phyloP scores from a whole-genome alignment of 1,140 invertebrate species.

The Leucophenga varia region DNA sequence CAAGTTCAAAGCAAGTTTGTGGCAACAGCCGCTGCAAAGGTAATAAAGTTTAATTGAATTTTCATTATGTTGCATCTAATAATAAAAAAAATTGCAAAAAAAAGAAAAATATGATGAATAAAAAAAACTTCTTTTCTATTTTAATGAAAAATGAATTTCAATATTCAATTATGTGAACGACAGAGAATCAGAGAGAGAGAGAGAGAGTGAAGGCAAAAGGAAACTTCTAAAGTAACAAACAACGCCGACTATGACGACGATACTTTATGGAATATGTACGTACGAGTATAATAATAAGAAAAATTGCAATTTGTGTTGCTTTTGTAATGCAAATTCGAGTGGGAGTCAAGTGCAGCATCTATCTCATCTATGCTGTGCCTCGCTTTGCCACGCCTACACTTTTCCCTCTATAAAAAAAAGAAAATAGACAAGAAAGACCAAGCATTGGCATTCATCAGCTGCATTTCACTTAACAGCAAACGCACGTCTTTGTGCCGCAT shows the following conservation, averaged over 20 bases:
- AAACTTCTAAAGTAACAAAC: too few species aligned
- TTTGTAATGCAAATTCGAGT: slow-evolving; percentile 53
- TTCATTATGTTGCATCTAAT: slow-evolving; percentile 31
- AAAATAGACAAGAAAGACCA: slow-evolving; percentile 11
- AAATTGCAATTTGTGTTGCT: slow-evolving; percentile 45
- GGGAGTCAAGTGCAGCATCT: slow-evolving; percentile 40
- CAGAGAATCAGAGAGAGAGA: too few species aligned
- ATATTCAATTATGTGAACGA: slow-evolving; percentile 48
- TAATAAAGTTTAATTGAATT: slow-evolving; percentile 55
- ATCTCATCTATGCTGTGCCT: background rate
- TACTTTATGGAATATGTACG: too few species aligned
- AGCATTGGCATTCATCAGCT: slow-evolving; percentile 51
- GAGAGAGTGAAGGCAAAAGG: too few species aligned
- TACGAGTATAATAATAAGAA: too few species aligned
- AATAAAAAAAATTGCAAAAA: too few species aligned
- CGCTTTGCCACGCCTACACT: slow-evolving; percentile 34
- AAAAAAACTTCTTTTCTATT: too few species aligned
- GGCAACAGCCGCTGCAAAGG: too few species aligned
- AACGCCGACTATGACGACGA: too few species aligned
- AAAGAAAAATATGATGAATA: too few species aligned
- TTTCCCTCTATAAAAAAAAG: too few species aligned
- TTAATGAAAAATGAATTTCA: slow-evolving; percentile 53
- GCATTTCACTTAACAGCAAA: slow-evolving; percentile 21
- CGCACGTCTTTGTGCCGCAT: slow-evolving; percentile 42
- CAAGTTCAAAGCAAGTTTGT: too few species aligned